phyloP scores from a whole-genome alignment of 2,113 vertebrate species.

The Ophthalmolycus amberensis region DNA sequence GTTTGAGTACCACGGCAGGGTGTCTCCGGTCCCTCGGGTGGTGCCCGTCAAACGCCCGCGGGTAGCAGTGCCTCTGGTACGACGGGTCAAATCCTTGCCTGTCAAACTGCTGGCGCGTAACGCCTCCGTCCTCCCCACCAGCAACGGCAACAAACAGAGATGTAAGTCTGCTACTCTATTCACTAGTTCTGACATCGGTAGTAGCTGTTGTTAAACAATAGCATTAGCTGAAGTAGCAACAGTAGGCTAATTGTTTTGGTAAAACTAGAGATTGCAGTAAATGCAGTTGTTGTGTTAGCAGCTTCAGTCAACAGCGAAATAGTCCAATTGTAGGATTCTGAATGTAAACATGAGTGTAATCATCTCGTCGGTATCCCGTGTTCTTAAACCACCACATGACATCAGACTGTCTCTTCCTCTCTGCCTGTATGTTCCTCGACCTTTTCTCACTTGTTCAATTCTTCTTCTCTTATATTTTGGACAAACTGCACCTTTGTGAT shows the following conservation, averaged over 20 bases:
- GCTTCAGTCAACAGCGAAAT: neutral
- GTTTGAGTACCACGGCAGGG: conserved; percentile 89
- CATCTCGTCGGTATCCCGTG: neutral
- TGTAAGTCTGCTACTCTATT: conserved; percentile 76
- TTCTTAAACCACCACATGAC: neutral
- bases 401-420: neutral
- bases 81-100: conserved; percentile 90
- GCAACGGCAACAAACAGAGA: conserved; percentile 86
- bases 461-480: neutral
- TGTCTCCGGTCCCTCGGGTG: conserved; percentile 87
- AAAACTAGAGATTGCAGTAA: neutral
- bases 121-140: conserved; percentile 83
- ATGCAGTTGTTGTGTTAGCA: neutral
- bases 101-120: conserved; percentile 88
- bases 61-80: conserved; percentile 89
- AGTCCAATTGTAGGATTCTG: too few relatives aligned
- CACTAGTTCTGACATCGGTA: neutral
- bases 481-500: neutral
- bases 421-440: neutral
- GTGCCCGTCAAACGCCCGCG: conserved; percentile 90
- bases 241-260: neutral
- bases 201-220: neutral
- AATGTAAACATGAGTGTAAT: neutral
- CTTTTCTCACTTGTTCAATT: neutral
- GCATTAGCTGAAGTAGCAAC: neutral